Evolutionary conservation across 2,113 vertebrate species (phyloP).

Genomic region (Lepidothrix coronata): DNA sequence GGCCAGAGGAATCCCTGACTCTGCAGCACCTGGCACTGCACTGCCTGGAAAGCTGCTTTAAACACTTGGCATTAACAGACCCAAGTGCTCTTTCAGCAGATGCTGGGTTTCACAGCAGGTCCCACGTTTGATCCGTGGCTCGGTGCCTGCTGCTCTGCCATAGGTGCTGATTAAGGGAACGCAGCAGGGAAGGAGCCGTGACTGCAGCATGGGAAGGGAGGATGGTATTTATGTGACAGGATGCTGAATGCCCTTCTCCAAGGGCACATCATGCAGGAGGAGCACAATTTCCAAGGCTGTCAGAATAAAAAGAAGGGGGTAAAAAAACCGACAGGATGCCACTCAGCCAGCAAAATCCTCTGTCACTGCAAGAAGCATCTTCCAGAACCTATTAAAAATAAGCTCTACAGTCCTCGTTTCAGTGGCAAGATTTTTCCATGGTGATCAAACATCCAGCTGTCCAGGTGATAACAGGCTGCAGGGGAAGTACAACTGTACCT

Average conservation of each 20-base stretch:
- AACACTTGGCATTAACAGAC: not conserved
- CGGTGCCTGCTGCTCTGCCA: not conserved
- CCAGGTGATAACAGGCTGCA: not conserved
- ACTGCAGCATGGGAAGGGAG: not conserved
- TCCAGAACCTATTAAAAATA: constrained; percentile 54
- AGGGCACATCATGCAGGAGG: constrained; percentile 1
- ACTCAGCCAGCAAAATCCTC: constrained; percentile 47
- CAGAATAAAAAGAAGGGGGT: constrained; percentile 9
- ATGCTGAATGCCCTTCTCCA: constrained; percentile 52
- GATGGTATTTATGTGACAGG: constrained; percentile 29
- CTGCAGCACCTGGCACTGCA: not conserved
- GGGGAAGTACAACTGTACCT: not conserved
- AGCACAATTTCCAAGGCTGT: constrained; percentile 24
- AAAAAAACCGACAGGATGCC: constrained; percentile 28
- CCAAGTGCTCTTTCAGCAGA: not conserved
- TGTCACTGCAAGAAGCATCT: not conserved
- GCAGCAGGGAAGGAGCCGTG: constrained; percentile 21
- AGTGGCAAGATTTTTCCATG: constrained; percentile 17
- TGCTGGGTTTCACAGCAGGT: not conserved
- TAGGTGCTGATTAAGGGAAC: not conserved
- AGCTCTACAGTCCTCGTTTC: constrained; percentile 22
- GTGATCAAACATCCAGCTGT: not conserved
- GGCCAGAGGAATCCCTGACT: not conserved
- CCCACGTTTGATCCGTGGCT: not conserved
- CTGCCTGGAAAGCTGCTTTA: not conserved